Evolutionary conservation across 92 coral and sea anemone genomes (phyloP), one percentile per base, ranked within the genome.

Genomic region (Diadumene lineata): DNA sequence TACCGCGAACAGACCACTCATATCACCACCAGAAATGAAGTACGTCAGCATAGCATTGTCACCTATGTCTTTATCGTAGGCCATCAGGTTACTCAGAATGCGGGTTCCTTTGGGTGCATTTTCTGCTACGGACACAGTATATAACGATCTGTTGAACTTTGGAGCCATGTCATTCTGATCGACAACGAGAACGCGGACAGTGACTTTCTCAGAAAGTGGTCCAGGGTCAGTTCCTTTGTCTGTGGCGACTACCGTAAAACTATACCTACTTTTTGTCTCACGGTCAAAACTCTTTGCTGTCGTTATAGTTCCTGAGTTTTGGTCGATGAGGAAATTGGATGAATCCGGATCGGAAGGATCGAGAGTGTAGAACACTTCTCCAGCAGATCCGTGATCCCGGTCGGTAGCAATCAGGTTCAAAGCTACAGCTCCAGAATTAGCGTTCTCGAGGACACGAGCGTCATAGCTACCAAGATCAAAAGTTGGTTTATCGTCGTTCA

Each of bases 91-190:
- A 58, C 58, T 53, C 19, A 56, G 67, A 27, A 94, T 57, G 1
- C 74, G 70, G 11, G 84, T 62, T 0, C 97, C 98, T 2, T 85
- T 66, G 19, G 80, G 74, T 0, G 87, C 81, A 72, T 84, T 87
- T 83, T 94, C 98, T 4, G 77, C 77, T 25, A 94, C 90, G 11
- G 57, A 73, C 10, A 74, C 80, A 43, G 67, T 30, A 68, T 85
- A 94, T 2, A 1, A 19, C 18, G 84, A 30, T 72, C 87, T 24
- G 53, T 69, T 74, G 68, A 94, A 94, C 31, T 53, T 33, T 10
- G 98, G 98, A 19, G 91, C 81, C 71, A 64, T 44, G 60, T 94
- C 98, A 66, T 94, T 91, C 72, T 91, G 85, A 69, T 94, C 98
- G 17, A 94, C 94, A 34, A 94, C 75, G 1, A 50, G 81, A 31